Percentiles rank a stretch among this genome's conserved stretches.
Conservation (phyloP, 2,888 invertebrate species). For the Epirrhoe tristata region DNA sequence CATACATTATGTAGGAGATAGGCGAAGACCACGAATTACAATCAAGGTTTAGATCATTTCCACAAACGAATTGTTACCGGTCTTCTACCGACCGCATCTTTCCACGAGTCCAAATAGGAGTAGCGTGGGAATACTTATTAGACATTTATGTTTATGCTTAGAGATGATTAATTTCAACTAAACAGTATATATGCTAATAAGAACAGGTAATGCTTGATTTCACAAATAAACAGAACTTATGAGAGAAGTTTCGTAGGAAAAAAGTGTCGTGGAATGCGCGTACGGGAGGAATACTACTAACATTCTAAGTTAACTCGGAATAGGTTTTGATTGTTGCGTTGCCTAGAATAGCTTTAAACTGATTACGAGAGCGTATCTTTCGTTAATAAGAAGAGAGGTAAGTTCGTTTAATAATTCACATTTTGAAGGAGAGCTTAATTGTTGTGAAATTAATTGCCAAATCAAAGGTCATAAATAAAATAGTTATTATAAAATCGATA, state of each 20-base stretch:
- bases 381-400: no score
- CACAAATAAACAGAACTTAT: background rate
- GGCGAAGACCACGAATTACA: no score
- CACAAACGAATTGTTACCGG: background rate
- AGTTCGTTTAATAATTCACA: no score
- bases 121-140: slow-evolving; percentile 27
- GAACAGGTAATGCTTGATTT: background rate
- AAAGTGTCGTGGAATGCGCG: no score
- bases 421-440: no score
- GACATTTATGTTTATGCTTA: slow-evolving; percentile 29
- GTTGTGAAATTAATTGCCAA: no score
- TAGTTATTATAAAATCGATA: background rate
- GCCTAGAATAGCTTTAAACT: no score
- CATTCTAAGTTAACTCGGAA: no score
- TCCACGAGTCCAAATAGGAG: slow-evolving; percentile 17
- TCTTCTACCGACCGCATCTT: slow-evolving; percentile 21
- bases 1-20: no score
- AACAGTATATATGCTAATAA: slow-evolving; percentile 12
- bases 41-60: background rate
- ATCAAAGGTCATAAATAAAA: background rate
- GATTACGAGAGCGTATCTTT: no score
- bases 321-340: no score
- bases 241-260: background rate
- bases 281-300: no score
- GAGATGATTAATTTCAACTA: slow-evolving; percentile 26